Conservation (phyloP, 2,797 vertebrate species). For the Pteronotus mesoamericanus region DNA sequence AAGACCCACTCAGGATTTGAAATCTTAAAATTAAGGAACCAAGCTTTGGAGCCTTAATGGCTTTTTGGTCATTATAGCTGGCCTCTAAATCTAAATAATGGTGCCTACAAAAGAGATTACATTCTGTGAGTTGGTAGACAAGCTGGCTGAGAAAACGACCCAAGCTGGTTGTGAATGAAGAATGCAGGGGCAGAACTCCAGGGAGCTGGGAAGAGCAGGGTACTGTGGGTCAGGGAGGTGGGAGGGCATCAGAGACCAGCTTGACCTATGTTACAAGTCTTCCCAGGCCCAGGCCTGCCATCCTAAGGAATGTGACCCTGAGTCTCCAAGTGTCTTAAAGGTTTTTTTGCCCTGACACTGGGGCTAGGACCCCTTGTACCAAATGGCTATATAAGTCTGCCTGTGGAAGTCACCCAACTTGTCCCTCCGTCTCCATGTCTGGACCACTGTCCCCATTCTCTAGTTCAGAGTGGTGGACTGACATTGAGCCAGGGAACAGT, state of each 20-base stretch:
- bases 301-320: neutral
- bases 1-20: neutral
- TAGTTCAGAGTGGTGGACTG: neutral
- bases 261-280: neutral
- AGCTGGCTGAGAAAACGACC: neutral
- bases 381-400: neutral
- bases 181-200: neutral
- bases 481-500: neutral
- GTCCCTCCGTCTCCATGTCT: neutral
- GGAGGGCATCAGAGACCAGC: neutral
- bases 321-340: neutral
- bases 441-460: neutral
- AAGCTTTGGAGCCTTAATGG: neutral
- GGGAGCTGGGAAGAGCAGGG: neutral
- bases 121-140: neutral
- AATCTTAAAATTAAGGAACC: neutral
- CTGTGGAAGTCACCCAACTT: neutral
- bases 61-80: neutral
- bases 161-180: neutral
- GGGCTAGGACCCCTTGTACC: neutral
- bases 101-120: neutral
- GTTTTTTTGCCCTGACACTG: neutral
- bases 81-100: neutral
- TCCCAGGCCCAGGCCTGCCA: neutral
- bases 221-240: accelerated